Percentiles rank a stretch among this genome's conserved stretches.
phyloP scores from a whole-genome alignment of 2,113 vertebrate genomes.

The Hippotragus niger region DNA sequence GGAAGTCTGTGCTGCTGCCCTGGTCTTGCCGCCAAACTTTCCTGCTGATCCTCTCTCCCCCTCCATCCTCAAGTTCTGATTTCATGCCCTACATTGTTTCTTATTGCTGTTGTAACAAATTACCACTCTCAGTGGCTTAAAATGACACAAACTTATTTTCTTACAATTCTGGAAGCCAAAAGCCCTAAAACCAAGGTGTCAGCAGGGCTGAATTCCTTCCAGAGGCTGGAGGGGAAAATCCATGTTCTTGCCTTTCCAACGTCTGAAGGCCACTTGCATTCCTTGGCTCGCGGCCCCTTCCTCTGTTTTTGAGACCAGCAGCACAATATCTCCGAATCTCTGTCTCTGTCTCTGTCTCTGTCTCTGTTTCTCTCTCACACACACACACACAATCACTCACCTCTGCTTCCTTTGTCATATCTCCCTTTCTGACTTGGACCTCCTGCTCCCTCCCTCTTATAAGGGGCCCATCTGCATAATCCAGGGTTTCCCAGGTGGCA shows the following conservation, averaged over 20 bases:
- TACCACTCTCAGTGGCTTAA: not conserved
- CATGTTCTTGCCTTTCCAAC: not conserved
- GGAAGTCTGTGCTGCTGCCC: not conserved
- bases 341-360: not conserved
- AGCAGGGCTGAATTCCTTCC: not conserved
- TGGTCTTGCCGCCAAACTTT: not conserved
- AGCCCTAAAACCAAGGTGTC: not conserved
- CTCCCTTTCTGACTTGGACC: not conserved
- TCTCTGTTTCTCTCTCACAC: not conserved
- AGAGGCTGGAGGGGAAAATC: accelerated
- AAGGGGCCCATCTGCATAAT: not conserved
- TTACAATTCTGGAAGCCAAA: not conserved
- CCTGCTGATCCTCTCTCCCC: not conserved
- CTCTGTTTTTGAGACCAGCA: not conserved
- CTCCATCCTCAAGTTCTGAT: not conserved
- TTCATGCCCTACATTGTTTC: not conserved
- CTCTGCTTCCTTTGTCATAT: not conserved
- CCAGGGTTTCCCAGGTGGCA: not conserved
- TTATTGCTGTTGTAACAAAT: not conserved
- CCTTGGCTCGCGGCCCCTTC: not conserved
- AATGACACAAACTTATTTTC: not conserved
- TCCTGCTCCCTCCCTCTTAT: not conserved
- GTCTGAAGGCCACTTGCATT: not conserved
- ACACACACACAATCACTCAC: not conserved
- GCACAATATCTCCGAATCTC: not conserved